Conservation (phyloP, 2,113 vertebrate genomes). For the Crotalus horridus region DNA sequence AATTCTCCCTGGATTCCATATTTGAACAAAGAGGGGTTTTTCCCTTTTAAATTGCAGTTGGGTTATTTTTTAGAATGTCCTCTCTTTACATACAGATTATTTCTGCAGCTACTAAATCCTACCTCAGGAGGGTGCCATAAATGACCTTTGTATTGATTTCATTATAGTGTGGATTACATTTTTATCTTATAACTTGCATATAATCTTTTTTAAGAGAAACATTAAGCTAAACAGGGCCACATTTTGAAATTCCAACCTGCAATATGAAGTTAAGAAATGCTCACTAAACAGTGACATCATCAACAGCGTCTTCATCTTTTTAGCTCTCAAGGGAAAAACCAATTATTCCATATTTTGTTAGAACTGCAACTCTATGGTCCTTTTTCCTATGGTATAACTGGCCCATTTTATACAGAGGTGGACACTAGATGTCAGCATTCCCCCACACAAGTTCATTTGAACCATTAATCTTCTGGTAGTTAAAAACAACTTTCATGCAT, state of each 20-base stretch:
- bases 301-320: not conserved
- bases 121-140: not conserved
- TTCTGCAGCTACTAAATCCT: not conserved
- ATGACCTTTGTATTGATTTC: not conserved
- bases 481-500: not conserved
- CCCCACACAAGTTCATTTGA: not conserved
- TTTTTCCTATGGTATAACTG: not conserved
- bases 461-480: conserved; percentile 60
- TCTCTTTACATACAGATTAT: not conserved
- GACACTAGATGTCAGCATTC: conserved; percentile 70
- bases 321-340: not conserved
- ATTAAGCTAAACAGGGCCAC: not conserved
- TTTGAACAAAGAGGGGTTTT: not conserved
- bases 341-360: conserved; percentile 18
- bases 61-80: no score
- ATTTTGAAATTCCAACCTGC: not conserved
- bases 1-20: not conserved
- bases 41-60: not conserved
- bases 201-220: not conserved
- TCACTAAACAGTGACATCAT: not conserved
- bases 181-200: not conserved
- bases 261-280: not conserved
- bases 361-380: not conserved
- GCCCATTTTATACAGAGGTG: not conserved
- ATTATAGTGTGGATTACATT: not conserved